phyloP scores from a whole-genome alignment of 2,797 vertebrate species.

The Hydrolagus colliei region DNA sequence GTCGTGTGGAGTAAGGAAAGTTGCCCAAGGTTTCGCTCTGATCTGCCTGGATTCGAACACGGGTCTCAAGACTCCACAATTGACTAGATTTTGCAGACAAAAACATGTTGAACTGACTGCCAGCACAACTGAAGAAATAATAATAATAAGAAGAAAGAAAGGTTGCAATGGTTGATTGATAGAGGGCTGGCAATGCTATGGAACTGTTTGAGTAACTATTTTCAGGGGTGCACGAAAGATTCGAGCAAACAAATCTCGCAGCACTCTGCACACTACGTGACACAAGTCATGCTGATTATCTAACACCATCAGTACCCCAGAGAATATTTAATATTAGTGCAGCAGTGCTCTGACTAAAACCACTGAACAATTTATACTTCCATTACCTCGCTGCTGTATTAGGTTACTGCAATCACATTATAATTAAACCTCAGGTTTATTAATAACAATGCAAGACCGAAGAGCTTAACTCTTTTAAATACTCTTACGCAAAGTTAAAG shows the following conservation, averaged over 20 bases:
- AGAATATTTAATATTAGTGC: conserved; percentile 21
- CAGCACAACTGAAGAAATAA: too few relatives aligned
- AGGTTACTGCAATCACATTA: background rate
- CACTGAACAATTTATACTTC: background rate
- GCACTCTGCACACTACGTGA: background rate
- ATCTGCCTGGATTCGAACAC: too few relatives aligned
- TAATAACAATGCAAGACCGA: conserved; percentile 22
- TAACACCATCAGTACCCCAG: background rate
- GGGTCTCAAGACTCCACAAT: too few relatives aligned
- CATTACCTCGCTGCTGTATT: background rate
- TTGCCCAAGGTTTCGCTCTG: too few relatives aligned
- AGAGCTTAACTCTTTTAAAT: background rate
- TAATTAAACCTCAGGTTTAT: conserved; percentile 27
- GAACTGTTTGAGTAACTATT: background rate
- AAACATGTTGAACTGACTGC: too few relatives aligned
- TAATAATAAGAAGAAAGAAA: too few relatives aligned
- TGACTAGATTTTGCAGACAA: too few relatives aligned
- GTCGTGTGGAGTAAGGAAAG: too few relatives aligned
- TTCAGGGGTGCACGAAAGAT: background rate
- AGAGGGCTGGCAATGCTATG: too few relatives aligned
- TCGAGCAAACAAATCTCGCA: background rate
- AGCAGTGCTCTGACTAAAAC: background rate
- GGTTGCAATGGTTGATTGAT: too few relatives aligned
- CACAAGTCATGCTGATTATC: background rate
- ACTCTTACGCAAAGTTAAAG: background rate